Base-by-base conservation (phyloP, 2,113 vertebrate genomes). In the Gymnobelideus leadbeateri region DNA sequence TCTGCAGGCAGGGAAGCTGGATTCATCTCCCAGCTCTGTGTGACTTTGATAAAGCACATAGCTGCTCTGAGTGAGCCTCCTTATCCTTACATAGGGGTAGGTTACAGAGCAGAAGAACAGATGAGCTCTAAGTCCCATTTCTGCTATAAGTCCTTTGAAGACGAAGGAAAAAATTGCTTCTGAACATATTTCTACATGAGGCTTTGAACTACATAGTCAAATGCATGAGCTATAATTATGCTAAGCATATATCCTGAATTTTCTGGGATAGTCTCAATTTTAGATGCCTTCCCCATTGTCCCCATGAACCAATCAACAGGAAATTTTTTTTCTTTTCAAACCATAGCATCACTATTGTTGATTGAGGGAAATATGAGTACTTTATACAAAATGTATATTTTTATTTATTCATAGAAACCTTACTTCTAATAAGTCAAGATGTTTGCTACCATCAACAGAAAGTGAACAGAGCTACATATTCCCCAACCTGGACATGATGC, bases 21-120 rank as follows among this genome's bases (percentile, higher is more conserved):
- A 84, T 84, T 43, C 68, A 43, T 43, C n/a, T 84, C 68, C 68
- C 68, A 84, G n/a, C 37, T 84, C 68, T 84, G 68, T 21, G 68
- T 43, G 68, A 84, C n/a, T 84, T 84, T 84, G n/a, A 84, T 84
- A 84, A 84, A 84, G 68, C 68, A 43, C n/a, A 84, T 84, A 84
- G 43, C 68, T 84, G n/a, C 16, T 43, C n/a, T 84, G 68, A n/a
- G 19, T 14, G n/a, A 43, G n/a, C n/a, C 6, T 84, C 19, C 68
- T 23, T n/a, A 84, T 84, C n/a, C 68, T 84, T 84, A 43, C 37
- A 84, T 43, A n/a, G n/a, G 43, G 68, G 68, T 84, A 43, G 16
- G 68, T 84, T 43, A n/a, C 68, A 84, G 68, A 84, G 19, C 68
- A 84, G 16, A 77, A 77, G 68, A 84, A 21, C n/a, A 23, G 16